Evolutionary conservation across 2,797 vertebrate species (phyloP).

Genomic region (Lepus oiostolus): DNA sequence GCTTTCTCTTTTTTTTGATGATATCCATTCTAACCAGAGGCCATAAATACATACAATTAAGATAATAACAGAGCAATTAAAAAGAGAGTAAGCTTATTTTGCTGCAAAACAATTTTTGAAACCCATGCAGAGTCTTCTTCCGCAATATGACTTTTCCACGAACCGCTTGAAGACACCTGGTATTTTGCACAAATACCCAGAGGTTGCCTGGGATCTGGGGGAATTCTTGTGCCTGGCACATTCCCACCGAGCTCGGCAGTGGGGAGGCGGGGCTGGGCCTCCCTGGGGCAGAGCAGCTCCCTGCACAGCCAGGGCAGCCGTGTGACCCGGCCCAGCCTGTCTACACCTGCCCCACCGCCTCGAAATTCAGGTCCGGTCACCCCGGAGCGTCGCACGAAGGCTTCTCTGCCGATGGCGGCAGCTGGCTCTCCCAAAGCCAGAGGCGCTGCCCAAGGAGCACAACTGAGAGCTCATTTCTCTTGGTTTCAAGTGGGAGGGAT

Average conservation of each 20-base stretch:
- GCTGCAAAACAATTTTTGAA: too few species aligned
- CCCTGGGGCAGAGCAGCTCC: neutral
- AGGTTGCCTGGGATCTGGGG: neutral
- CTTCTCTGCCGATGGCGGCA: neutral
- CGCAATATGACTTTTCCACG: too few species aligned
- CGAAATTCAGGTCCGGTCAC: neutral
- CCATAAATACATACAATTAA: too few species aligned
- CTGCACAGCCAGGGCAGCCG: neutral
- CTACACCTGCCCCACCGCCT: neutral
- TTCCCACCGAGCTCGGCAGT: neutral
- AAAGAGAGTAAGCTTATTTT: too few species aligned
- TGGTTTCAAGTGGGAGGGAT: neutral
- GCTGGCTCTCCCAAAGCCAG: too few species aligned
- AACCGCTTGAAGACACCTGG: too few species aligned
- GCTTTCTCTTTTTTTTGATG: too few species aligned
- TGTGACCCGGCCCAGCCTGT: too few species aligned
- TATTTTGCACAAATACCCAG: neutral
- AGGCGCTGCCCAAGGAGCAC: too few species aligned
- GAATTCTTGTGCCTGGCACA: neutral
- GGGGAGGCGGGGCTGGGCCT: neutral
- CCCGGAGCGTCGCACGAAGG: accelerated
- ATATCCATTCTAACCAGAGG: too few species aligned
- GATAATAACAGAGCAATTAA: too few species aligned
- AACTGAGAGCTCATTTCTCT: neutral
- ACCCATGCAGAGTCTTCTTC: too few species aligned